Base-by-base conservation (phyloP, 2,888 invertebrate genomes). In the Phania funesta region DNA sequence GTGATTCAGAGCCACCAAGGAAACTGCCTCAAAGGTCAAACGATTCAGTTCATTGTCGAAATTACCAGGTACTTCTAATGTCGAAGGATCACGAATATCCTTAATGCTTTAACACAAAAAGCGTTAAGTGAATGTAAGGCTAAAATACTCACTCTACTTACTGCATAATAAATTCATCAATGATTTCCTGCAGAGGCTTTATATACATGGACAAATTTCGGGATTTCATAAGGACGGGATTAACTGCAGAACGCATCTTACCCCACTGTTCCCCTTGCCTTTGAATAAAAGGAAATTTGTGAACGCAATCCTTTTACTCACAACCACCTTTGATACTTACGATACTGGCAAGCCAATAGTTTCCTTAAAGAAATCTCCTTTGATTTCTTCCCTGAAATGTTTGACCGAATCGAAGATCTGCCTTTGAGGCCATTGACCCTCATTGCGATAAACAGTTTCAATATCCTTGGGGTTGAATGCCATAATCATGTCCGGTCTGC, bases 201-300 rank as follows among this genome's bases (percentile, higher is more conserved):
- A 91, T 86, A 60, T 93, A 93, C 78, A 79, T 79, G 9, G 35
- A 92, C 0, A 92, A 90, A 54, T 92, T 86, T 87, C 93, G 92
- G 0, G 94, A 93, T 85, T 93, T 92, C 87, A 95, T 89, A 90
- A 95, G 90, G 58, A 93, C 92, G 80, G 93, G 93, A 88, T 94
- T 94, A 0, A 94, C 93, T 81, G 93, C 93, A 2, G 93, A 92
- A 41, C 95, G 91, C 76, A 94, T 92, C 60, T 93, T 91, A 44
- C 93, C 92, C 95, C 95, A 95, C 83, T 93, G 91, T 41, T 92
- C 91, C 1, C 93, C 94, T 90, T 94, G 93, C 18, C 92, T 92
- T 86, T 6, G 38, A 41, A 13, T 7, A 24, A 52, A 16, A 50
- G 22, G 9, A n/a, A 26, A 26, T n/a, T 2, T 32, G 0, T 20